phyloP scores from a whole-genome alignment of 2,888 invertebrate species.

The Notodonta ziczac region DNA sequence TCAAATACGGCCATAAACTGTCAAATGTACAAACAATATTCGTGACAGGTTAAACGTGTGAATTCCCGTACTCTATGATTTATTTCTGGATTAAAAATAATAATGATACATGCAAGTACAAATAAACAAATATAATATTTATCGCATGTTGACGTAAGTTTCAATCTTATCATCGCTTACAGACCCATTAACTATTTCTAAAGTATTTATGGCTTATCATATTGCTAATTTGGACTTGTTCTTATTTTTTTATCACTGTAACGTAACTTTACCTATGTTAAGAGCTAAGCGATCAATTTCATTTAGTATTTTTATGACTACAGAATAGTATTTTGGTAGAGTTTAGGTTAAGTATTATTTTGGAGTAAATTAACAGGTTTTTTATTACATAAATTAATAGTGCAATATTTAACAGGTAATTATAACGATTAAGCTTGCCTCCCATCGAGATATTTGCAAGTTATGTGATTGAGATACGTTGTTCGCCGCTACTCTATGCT shows the following conservation, averaged over 20 bases:
- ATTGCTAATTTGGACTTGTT: constrained; percentile 40
- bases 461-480: too few relatives aligned
- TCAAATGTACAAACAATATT: too few relatives aligned
- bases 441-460: too few relatives aligned
- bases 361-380: not conserved
- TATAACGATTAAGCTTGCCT: constrained; percentile 38
- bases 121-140: too few relatives aligned
- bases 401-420: constrained; percentile 82
- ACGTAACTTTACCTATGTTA: constrained; percentile 14
- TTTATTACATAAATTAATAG: constrained; percentile 31
- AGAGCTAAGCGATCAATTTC: constrained; percentile 21
- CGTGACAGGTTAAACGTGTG: too few relatives aligned
- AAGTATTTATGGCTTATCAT: constrained; percentile 41
- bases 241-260: constrained; percentile 31
- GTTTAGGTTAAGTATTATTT: not conserved
- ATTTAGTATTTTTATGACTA: constrained; percentile 1
- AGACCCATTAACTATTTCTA: constrained; percentile 20
- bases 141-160: not conserved
- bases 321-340: not conserved
- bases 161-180: constrained; percentile 30
- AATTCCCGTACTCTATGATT: too few relatives aligned
- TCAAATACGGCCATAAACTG: too few relatives aligned
- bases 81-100: too few relatives aligned
- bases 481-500: too few relatives aligned
- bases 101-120: too few relatives aligned